phyloP scores from a whole-genome alignment of 2,113 vertebrate genomes.

The Poeciliopsis retropinna region DNA sequence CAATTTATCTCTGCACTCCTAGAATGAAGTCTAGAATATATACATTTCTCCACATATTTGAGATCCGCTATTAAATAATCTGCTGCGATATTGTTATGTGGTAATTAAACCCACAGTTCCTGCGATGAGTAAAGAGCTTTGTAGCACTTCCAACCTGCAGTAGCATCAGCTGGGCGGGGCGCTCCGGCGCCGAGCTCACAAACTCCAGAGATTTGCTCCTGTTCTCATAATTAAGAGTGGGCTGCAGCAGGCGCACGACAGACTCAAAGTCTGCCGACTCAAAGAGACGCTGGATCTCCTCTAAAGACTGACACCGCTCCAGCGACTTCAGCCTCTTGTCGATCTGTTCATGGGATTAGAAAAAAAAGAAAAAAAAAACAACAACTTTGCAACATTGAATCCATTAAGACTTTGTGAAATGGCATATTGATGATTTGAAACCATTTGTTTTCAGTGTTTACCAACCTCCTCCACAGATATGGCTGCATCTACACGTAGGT shows the following conservation, averaged over 20 bases:
- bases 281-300: slow-evolving; percentile 95
- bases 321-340: slow-evolving; percentile 95
- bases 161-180: slow-evolving; percentile 93
- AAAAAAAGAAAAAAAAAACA: too few species aligned
- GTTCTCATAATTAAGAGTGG: slow-evolving; percentile 87
- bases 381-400: neutral
- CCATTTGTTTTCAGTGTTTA: neutral
- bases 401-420: neutral
- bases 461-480: slow-evolving; percentile 93
- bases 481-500: slow-evolving; percentile 87
- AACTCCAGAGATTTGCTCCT: slow-evolving; percentile 89
- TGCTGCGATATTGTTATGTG: neutral
- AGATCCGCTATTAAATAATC: too few species aligned
- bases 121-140: neutral
- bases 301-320: slow-evolving; percentile 96
- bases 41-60: too few species aligned
- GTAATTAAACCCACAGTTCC: neutral
- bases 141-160: slow-evolving; percentile 84
- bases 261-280: slow-evolving; percentile 90
- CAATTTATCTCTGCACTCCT: too few species aligned
- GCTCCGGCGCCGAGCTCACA: slow-evolving; percentile 91
- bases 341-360: slow-evolving; percentile 80
- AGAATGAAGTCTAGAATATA: too few species aligned
- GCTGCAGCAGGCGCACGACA: slow-evolving; percentile 90
- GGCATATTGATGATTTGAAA: neutral